Base-by-base conservation (phyloP, 2,113 vertebrate species). In the Epinephelus lanceolatus region DNA sequence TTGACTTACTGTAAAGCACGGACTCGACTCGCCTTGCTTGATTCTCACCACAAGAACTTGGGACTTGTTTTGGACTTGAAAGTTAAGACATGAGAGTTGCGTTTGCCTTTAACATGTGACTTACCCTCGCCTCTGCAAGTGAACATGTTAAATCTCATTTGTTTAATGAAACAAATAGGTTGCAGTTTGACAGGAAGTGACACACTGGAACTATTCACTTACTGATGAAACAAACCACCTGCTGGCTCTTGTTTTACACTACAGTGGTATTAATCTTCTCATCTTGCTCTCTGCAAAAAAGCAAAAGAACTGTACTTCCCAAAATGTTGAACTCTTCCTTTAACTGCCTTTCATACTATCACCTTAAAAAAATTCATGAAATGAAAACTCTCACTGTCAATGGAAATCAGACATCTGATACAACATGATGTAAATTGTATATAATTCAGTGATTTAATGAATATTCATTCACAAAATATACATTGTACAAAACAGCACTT, bases 391-490 rank as follows among this genome's bases (percentile, higher is more conserved):
- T 56, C 57, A 49, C 19, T 17, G n/a, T 59, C 30, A 53, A 61
- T 14, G 1, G 30, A 53, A 76, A 74, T 66, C 49, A 76, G 6
- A 37, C 45, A 60, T 74, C 4, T 72, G 33, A 76, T 65, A 52
- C 47, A 66, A 66, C 45, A 63, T 45, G 2, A 68, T 53, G 33
- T 53, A 47, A 30, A 23, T 12, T 55, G 30, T 10, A 68, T 21
- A 67, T 72, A 18, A 56, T 59, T 79, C 25, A 19, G 70, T 71
- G 40, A 74, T 79, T 69, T 69, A 79, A 76, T 79, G 57, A 68
- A 74, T 23, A 73, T 77, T 76, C 23, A 76, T 59, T 83, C 21
- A 79, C 73, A 87, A 76, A 78, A 86, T 82, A 47, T 66, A 78
- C 45, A 76, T 57, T 69, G 69, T 59, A 2, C 51, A 55, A 70